phyloP scores from a whole-genome alignment of 1,140 invertebrate species.

The Hydropsyche tenuis region DNA sequence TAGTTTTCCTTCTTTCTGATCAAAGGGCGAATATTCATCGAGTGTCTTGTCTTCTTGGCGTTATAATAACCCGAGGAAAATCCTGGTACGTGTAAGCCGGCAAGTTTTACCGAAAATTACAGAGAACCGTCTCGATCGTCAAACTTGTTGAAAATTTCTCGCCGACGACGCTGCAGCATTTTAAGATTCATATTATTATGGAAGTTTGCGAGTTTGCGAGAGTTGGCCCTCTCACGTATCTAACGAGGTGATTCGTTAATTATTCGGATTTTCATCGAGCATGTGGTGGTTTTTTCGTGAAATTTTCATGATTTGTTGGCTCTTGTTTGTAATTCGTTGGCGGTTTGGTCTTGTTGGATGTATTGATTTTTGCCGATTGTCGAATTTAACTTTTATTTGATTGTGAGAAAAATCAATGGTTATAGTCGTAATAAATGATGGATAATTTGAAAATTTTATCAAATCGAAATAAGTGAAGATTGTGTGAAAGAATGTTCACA shows the following conservation, averaged over 20 bases:
- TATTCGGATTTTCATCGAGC: background rate
- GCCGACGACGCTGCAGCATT: background rate
- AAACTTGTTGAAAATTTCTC: background rate
- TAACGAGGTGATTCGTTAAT: background rate
- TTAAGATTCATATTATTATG: constrained; percentile 8
- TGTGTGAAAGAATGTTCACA: no score
- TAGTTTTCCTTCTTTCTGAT: constrained; percentile 9
- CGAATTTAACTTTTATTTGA: no score
- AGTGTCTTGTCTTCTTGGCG: constrained; percentile 20
- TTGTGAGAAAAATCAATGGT: no score
- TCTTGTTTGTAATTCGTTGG: no score
- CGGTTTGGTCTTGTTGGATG: no score
- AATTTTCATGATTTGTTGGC: background rate
- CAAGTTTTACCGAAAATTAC: no score
- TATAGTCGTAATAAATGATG: no score
- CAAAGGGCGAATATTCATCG: constrained; percentile 38
- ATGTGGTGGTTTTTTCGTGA: background rate
- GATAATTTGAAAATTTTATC: no score
- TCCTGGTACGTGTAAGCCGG: background rate
- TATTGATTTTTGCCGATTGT: no score
- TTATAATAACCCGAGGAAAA: constrained; percentile 5
- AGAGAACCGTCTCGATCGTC: constrained; percentile 10
- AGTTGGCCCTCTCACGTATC: no score
- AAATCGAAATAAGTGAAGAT: no score
- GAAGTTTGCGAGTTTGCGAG: background rate